Base-by-base conservation (phyloP, 64 coral and sea anemone genomes). In the Stichodactyla mertensii region DNA sequence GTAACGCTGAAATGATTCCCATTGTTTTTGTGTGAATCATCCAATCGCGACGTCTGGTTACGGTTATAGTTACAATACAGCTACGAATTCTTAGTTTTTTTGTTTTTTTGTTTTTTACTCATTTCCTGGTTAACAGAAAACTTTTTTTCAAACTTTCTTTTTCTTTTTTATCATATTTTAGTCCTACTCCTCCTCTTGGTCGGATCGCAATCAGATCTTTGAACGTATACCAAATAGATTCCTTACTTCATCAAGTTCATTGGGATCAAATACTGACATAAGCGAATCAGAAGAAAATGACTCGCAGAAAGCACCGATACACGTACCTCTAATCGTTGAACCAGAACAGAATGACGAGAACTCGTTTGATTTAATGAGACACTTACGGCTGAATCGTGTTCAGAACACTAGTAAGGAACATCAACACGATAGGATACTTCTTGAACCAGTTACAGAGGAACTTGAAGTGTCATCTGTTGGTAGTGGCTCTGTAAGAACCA, bases 301-400 rank as follows among this genome's bases (percentile, higher is more conserved):
- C 6, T 18, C n/a, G 6, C 78, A 81, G 51, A 51, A 16, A 81
- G 13, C 53, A 81, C 1, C 53, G 16, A 45, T 45, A 45, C 36
- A 45, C 36, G 3, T 95, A 19, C 93, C 93, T 61, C 55, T 89
- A 15, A 95, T 95, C 61, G 80, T 78, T 22, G 93, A 95, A 87
- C 93, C 93, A 6, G 93, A 95, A 62, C 87, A 89, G 14, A 23
- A 11, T 18, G 87, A 92, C 8, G 55, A 22, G 14, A 89, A 92
- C 22, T 86, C 81, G 16, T 95, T 95, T 80, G 93, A 95, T 52
- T 67, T 95, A 6, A 95, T 95, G 93, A 95, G 93, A 51, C 93
- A 95, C 26, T 64, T 95, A 0, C 86, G 93, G 24, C 87, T 95
- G 7, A 91, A 95, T 20, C 91, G 91, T 59, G 22, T 62, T 55